Conservation (phyloP, 2,888 invertebrate genomes). For the Crocallis elinguaria region DNA sequence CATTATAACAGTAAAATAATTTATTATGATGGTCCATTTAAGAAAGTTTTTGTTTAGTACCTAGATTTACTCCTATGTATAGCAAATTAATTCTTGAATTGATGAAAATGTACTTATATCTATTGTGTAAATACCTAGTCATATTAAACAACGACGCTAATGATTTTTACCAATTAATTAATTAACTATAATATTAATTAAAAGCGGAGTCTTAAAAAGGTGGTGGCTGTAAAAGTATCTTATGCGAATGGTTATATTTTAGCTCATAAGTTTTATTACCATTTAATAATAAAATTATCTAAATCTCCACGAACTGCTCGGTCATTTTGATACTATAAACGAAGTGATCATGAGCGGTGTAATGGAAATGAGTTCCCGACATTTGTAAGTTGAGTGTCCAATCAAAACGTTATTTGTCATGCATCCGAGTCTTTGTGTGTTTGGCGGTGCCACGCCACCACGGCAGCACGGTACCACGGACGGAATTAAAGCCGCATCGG, state of each 20-base stretch:
- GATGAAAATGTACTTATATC: too few relatives aligned
- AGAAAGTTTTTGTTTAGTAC: neutral
- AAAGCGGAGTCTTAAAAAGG: too few relatives aligned
- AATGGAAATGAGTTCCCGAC: constrained; percentile 42
- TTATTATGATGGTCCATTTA: neutral
- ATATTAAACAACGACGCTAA: neutral
- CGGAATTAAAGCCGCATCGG: constrained; percentile 77
- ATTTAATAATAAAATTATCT: neutral
- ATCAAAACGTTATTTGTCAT: constrained; percentile 84
- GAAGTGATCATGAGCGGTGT: constrained; percentile 22
- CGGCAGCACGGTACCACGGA: constrained; percentile 36
- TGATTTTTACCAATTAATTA: too few relatives aligned
- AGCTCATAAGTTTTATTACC: too few relatives aligned
- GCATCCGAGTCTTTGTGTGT: constrained; percentile 79
- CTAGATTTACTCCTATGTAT: neutral
- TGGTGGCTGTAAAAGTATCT: too few relatives aligned
- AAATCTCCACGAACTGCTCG: neutral
- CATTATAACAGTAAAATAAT: constrained; percentile 3
- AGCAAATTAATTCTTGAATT: neutral
- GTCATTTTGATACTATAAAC: neutral
- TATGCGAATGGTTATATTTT: too few relatives aligned
- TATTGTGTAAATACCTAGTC: too few relatives aligned
- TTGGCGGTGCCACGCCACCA: constrained; percentile 64
- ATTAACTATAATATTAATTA: too few relatives aligned
- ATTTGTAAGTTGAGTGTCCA: constrained; percentile 53